Percentiles rank a stretch among this genome's conserved stretches.
phyloP scores from a whole-genome alignment of 2,888 invertebrate genomes.

The Cheilosia scutellata region DNA sequence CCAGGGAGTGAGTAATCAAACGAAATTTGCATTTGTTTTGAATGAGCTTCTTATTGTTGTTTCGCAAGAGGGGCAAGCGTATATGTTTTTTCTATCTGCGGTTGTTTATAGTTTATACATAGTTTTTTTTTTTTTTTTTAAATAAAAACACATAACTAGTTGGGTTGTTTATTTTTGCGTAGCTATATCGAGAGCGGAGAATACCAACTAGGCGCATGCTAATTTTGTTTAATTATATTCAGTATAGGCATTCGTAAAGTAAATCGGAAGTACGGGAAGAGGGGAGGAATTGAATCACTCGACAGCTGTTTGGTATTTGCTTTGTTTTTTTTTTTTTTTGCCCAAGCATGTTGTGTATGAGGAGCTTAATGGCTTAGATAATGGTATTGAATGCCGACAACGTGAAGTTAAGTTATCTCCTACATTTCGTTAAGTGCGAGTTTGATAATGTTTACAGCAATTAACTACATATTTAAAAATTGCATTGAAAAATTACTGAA shows the following conservation, averaged over 20 bases:
- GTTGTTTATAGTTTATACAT: slow-evolving; percentile 37
- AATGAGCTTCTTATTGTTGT: slow-evolving; percentile 37
- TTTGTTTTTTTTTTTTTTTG: slow-evolving; percentile 44
- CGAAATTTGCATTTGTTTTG: slow-evolving; percentile 67
- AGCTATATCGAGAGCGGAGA: slow-evolving; percentile 16
- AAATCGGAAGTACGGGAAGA: slow-evolving; percentile 19
- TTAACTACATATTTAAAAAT: no score
- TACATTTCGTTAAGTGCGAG: no score
- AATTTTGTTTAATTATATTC: slow-evolving; percentile 33
- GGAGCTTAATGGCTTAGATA: background rate
- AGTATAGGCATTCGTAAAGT: slow-evolving; percentile 26
- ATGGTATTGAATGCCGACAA: slow-evolving; percentile 19
- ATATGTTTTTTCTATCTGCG: slow-evolving; percentile 6
- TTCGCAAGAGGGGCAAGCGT: background rate
- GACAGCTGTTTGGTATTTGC: slow-evolving; percentile 48
- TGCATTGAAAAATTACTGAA: no score
- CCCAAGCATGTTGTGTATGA: slow-evolving; percentile 19
- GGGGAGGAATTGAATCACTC: slow-evolving; percentile 1
- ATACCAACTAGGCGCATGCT: slow-evolving; percentile 51
- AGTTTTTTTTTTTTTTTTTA: slow-evolving; percentile 43
- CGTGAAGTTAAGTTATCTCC: background rate
- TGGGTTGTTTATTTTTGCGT: slow-evolving; percentile 54
- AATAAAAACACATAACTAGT: slow-evolving; percentile 56
- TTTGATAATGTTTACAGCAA: no score
- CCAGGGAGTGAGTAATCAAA: slow-evolving; percentile 59